Base-by-base conservation (phyloP, 1,140 invertebrate genomes). In the Polypedilum pembai region DNA sequence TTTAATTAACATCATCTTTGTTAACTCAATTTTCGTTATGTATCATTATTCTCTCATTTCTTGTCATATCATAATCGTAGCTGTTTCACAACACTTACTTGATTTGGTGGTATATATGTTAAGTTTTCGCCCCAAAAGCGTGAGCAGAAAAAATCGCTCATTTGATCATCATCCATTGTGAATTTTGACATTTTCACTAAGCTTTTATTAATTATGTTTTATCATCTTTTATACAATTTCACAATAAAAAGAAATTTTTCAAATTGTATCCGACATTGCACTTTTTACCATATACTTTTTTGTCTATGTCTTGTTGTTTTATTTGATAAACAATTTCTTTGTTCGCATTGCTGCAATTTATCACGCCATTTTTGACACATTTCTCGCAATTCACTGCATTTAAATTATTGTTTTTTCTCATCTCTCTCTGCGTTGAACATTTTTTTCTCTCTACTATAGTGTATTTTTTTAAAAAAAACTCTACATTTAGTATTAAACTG, bases 361-460 rank as follows among this genome's bases (percentile, higher is more conserved):
- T 56, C 45, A 56, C 45, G 45, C 45, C 45, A n/a, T 56, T 56
- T 56, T 56, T 56, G 45, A 56, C 45, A 56, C 12, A 56, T 56
- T 56, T 56, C 45, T 56, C 15, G 15, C 10, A 56, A n/a, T 56
- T 56, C 45, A 12, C n/a, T 56, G 12, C 41, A 45, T 33, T 33
- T 33, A 33, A 33, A 33, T 33, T 3, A 33, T 33, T 33, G 24
- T 33, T 33, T 33, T 33, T 33, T 5, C 24, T 33, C 24, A 5
- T 33, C 24, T 33, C 5, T 1, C 24, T 33, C 1, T 5, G 24
- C 5, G 24, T 33, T 33, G 24, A 33, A 33, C 24, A 33, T 3
- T 33, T 33, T 33, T 33, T 33, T n/a, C n/a, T n/a, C n/a, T n/a
- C n/a, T n/a, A n/a, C n/a, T n/a, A n/a, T n/a, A n/a, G n/a, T n/a